phyloP scores from a whole-genome alignment of 2,888 invertebrate species.

The Nomada lathburiana region DNA sequence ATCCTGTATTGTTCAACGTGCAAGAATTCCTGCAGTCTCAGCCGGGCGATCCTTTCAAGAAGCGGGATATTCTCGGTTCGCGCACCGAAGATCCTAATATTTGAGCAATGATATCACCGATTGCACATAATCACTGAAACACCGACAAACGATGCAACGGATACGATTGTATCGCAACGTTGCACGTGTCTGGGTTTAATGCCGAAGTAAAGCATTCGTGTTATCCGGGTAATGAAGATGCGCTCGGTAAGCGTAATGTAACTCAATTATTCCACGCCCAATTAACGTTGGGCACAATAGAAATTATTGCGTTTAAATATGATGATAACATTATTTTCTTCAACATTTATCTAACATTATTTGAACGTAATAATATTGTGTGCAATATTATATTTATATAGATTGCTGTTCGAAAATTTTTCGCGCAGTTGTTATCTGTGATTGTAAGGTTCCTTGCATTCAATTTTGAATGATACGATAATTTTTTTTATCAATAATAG shows the following conservation, averaged over 20 bases:
- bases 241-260: background rate
- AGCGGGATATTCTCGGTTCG: background rate
- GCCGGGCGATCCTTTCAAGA: background rate
- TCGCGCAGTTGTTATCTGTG: no score
- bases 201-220: background rate
- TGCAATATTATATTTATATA: no score
- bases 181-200: conserved; percentile 3
- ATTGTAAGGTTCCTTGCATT: no score
- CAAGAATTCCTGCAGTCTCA: conserved; percentile 10
- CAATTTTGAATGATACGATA: no score
- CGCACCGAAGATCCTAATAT: conserved; percentile 21
- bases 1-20: conserved; percentile 34
- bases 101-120: conserved; percentile 50
- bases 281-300: background rate
- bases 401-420: no score
- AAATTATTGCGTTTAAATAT: background rate
- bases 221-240: conserved; percentile 9
- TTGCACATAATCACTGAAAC: conserved; percentile 19
- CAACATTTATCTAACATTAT: no score
- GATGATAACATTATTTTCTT: background rate
- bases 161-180: conserved; percentile 17
- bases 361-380: no score
- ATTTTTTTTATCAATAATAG: no score
- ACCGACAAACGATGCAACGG: conserved; percentile 2
- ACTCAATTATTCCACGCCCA: background rate